Conservation (phyloP, 2,113 vertebrate species). For the Mirza zaza region DNA sequence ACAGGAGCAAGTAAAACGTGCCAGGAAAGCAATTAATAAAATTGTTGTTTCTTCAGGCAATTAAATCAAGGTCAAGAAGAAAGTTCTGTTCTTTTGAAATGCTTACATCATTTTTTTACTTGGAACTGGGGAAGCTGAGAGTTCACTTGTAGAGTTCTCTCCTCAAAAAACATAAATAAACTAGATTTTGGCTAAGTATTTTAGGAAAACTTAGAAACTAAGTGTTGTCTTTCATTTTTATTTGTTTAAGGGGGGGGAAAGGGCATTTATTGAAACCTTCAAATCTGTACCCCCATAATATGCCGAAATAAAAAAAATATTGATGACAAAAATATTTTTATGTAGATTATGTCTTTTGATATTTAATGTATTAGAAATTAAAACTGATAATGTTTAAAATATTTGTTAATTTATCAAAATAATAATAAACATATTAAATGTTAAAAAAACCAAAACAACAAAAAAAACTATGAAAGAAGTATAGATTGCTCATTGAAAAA, state of each 20-base stretch:
- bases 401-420: background rate
- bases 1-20: constrained; percentile 53
- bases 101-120: constrained; percentile 23
- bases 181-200: background rate
- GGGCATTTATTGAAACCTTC: too few relatives aligned
- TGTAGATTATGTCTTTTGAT: background rate
- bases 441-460: too few relatives aligned
- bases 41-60: constrained; percentile 41
- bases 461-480: background rate
- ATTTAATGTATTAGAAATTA: constrained; percentile 1
- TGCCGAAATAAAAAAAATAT: too few relatives aligned
- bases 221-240: background rate
- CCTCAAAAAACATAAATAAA: background rate
- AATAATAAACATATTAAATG: background rate
- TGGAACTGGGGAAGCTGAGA: constrained; percentile 19
- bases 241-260: too few relatives aligned
- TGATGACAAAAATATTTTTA: background rate
- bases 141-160: constrained; percentile 42
- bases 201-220: background rate
- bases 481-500: background rate
- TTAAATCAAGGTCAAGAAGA: constrained; percentile 49
- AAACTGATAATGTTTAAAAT: background rate
- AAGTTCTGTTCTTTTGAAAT: constrained; percentile 35
- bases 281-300: too few relatives aligned
- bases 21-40: constrained; percentile 62